Percentiles rank a stretch among this genome's conserved stretches.
These are phyloP conservation scores for Tokudaia tokunoshimensis DNA, from an alignment of 2,797 vertebrate species.

Conservation along the genomic window DNA sequence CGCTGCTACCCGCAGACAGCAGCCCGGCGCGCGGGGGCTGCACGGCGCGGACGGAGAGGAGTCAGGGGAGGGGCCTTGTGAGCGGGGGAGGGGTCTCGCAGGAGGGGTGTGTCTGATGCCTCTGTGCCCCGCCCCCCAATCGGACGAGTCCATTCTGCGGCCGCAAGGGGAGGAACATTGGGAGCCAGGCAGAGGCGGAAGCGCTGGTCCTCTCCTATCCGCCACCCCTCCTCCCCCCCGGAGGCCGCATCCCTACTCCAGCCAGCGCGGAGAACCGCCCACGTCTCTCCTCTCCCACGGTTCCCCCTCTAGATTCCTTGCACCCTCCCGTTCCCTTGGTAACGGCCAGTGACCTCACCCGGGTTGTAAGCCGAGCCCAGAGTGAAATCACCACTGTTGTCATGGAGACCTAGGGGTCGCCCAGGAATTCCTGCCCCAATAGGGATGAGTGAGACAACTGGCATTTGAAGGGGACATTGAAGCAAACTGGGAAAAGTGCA, in stretches of 20 bases:
- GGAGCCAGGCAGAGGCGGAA: not conserved
- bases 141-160: constrained; percentile 68
- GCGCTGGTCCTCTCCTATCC: not conserved
- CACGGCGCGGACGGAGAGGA: constrained; percentile 53
- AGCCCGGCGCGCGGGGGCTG: constrained; percentile 89
- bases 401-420: constrained; percentile 76
- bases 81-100: constrained; percentile 83
- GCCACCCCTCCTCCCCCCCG: not conserved
- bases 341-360: constrained; percentile 79
- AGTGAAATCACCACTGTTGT: constrained; percentile 82
- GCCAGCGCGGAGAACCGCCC: not conserved
- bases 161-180: not conserved
- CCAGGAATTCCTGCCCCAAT: constrained; percentile 52
- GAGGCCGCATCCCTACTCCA: not conserved
- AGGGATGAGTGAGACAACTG: not conserved
- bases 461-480: not conserved
- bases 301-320: not conserved
- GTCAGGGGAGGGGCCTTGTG: constrained; percentile 85
- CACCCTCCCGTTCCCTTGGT: constrained; percentile 75
- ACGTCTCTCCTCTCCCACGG: not conserved
- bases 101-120: not conserved
- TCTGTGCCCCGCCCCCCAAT: not conserved
- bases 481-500: not conserved
- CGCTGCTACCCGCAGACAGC: constrained; percentile 91
- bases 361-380: constrained; percentile 60